Conservation (phyloP, 2,888 invertebrate genomes). For the Oxyteleia sp. region DNA sequence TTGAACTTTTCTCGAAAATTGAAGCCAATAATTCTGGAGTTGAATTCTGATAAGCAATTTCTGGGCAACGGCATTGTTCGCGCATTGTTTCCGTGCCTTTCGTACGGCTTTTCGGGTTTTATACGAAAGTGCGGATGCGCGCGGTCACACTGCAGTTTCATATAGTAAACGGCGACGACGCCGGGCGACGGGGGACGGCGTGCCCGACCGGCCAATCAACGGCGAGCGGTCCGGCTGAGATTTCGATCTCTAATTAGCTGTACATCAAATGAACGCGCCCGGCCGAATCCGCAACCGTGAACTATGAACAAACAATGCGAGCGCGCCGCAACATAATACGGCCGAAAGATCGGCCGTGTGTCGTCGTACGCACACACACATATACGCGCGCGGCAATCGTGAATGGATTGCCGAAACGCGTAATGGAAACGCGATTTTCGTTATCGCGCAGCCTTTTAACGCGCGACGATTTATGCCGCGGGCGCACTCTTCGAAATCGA, state of each 20-base stretch:
- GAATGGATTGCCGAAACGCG: conserved; percentile 51
- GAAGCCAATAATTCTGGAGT: conserved; percentile 65
- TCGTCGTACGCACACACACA: conserved; percentile 35
- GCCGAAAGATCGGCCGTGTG: conserved; percentile 48
- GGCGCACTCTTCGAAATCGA: conserved; percentile 49
- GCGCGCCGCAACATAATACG: conserved; percentile 58
- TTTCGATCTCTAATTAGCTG: conserved; percentile 87
- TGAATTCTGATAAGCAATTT: conserved; percentile 69
- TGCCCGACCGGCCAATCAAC: conserved; percentile 58
- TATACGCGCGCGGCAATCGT: too few species aligned
- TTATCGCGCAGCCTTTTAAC: conserved; percentile 61
- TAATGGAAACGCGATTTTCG: conserved; percentile 69
- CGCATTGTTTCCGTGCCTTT: conserved; percentile 71
- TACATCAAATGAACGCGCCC: conserved; percentile 85
- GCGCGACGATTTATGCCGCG: conserved; percentile 50
- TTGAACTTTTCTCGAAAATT: conserved; percentile 62
- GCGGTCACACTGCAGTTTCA: conserved; percentile 63
- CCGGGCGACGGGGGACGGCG: conserved; percentile 31
- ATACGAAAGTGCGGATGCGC: conserved; percentile 62
- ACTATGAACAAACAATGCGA: conserved; percentile 69
- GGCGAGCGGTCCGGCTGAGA: conserved; percentile 76
- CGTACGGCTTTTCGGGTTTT: conserved; percentile 60
- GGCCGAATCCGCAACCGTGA: conserved; percentile 64
- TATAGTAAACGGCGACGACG: conserved; percentile 39
- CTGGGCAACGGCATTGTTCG: conserved; percentile 67